These are phyloP conservation scores for Drosophila seguyi DNA, from an alignment of 1,140 invertebrate genomes.

Conservation along the genomic window DNA sequence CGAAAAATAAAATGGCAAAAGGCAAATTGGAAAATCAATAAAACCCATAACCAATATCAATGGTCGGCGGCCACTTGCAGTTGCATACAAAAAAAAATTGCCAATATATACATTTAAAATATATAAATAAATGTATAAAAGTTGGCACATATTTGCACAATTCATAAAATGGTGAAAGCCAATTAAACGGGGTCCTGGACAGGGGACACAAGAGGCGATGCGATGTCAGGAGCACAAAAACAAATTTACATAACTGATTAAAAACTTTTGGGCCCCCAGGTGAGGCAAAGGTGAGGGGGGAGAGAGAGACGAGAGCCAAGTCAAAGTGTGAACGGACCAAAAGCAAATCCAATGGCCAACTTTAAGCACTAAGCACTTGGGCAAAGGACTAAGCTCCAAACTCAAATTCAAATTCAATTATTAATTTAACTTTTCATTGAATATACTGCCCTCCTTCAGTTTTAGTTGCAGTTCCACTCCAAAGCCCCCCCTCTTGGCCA, in stretches of 20 bases:
- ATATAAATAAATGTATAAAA: not conserved
- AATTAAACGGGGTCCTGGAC: constrained; percentile 30
- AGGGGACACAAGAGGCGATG: not conserved
- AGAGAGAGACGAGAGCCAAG: too few relatives aligned
- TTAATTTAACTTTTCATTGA: constrained; percentile 65
- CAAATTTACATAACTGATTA: constrained; percentile 82
- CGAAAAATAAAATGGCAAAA: constrained; percentile 5
- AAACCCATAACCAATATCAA: constrained; percentile 51
- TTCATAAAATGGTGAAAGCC: constrained; percentile 58
- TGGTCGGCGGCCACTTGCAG: constrained; percentile 34
- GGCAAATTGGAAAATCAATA: constrained; percentile 32
- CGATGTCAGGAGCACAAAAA: constrained; percentile 44
- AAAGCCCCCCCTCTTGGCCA: not conserved
- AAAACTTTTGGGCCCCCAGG: constrained; percentile 66
- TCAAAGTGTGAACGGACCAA: constrained; percentile 52
- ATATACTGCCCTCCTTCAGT: constrained; percentile 21
- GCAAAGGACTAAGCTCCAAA: constrained; percentile 26
- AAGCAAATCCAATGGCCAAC: constrained; percentile 42
- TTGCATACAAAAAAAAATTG: too few relatives aligned
- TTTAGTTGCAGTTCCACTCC: too few relatives aligned
- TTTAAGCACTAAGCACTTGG: constrained; percentile 38
- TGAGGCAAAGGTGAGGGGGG: constrained; percentile 7
- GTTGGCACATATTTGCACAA: constrained; percentile 43
- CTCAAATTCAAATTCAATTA: constrained; percentile 64
- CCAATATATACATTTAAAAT: too few relatives aligned